phyloP scores from a whole-genome alignment of 2,113 vertebrate genomes.

The Apaloderma vittatum region DNA sequence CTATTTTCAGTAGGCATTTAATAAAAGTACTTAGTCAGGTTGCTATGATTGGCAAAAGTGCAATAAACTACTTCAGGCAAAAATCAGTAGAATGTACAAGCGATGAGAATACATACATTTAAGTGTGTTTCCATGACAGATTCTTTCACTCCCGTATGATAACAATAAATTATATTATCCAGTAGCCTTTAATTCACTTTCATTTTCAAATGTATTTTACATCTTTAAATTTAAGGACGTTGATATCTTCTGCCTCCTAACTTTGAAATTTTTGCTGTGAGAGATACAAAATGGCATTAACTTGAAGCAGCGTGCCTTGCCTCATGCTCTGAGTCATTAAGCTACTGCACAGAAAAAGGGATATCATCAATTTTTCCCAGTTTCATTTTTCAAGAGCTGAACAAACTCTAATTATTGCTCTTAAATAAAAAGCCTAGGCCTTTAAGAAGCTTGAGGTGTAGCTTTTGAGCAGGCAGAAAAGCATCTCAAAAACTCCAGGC shows the following conservation, averaged over 20 bases:
- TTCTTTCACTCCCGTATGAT: not conserved
- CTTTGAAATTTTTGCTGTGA: not conserved
- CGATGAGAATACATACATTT: not conserved
- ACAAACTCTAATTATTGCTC: not conserved
- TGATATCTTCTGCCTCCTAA: not conserved
- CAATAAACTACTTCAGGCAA: not conserved
- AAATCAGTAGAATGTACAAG: not conserved
- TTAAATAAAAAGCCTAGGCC: not conserved
- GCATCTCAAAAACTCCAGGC: not conserved
- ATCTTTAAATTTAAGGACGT: not conserved
- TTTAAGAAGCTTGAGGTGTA: not conserved
- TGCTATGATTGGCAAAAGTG: not conserved
- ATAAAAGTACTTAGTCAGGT: not conserved
- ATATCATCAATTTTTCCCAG: not conserved
- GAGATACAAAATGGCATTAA: not conserved
- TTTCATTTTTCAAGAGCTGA: not conserved
- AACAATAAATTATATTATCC: not conserved
- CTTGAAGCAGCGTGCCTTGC: not conserved
- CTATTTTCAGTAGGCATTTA: not conserved
- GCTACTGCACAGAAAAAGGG: not conserved
- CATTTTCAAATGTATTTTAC: not conserved
- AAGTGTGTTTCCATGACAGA: not conserved
- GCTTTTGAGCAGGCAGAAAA: not conserved
- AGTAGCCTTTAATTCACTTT: not conserved
- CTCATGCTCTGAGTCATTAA: not conserved